Evolutionary conservation across 37 sponge, comb jelly and placozoan genomes (phyloP), one percentile per base, ranked within the genome.

Genomic region (Crambe crambe): DNA sequence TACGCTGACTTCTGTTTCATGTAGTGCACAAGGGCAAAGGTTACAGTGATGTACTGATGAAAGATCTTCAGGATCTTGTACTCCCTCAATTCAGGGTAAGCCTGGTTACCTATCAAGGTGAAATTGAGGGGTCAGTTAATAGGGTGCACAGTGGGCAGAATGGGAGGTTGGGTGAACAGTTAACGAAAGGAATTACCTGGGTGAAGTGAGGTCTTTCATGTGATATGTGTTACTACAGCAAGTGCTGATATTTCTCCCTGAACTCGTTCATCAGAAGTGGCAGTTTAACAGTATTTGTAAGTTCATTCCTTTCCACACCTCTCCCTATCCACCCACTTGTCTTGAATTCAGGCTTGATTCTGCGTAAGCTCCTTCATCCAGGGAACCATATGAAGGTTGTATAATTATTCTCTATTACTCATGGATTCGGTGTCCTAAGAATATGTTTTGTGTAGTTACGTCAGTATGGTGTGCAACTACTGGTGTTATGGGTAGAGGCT

Each of bases 221-320:
- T 23, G 12, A 30, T 68, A 21, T 81, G 34, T 58, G 63, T 38
- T 73, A 0, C 42, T 66, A 23, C 72, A 95, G 92, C 71, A 40
- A 42, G 64, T 92, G 38, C 74, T 95, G 37, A 75, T 89, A 40
- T 67, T 80, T 42, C 70, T 93, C 3, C 97, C 97, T 22, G 94
- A 96, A 60, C 76, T 83, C 70, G 59, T 96, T 0, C 76, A 83
- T 47, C 27, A 80, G 60, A 81, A 62, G 43, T 96, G 94, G 94
- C 94, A 96, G 66, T 91, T 70, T 80, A 87, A 96, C 79, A 85
- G 89, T 69, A 86, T 93, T 20, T 92, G 92, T 92, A 57, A 84
- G 92, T 79, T n/a, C 35, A 18, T 29, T 34, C 38, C 43, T 44
- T 72, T 36, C 5, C 42, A 42, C 73, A 12, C 47, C 37, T 6